Base-by-base conservation (phyloP, 2,888 invertebrate genomes). In the Colostygia pectinataria region DNA sequence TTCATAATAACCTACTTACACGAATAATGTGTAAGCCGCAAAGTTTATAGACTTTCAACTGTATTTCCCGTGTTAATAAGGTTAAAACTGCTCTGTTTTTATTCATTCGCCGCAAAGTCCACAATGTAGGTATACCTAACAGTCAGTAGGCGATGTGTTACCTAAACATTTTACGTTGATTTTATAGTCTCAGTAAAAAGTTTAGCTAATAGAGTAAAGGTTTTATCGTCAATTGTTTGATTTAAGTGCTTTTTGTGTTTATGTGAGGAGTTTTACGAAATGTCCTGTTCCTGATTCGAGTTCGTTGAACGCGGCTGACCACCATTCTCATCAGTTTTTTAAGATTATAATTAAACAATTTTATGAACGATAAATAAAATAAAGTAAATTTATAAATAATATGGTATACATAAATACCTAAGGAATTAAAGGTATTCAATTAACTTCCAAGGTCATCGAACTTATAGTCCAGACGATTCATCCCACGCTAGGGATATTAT, bases 131-230 rank as follows among this genome's bases (percentile, higher is more conserved):
- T 32, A 2, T n/a, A 18, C 10, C 0, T 2, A 43, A 13, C 15
- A 49, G 39, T 45, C 9, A 31, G 31, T 23, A 32, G n/a, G 34
- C 18, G 45, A 51, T 40, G 40, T 39, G 50, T 46, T 27, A 48
- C 43, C 32, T 39, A 29, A 51, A 44, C 38, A 46, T 57, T 57
- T 59, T 48, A 61, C 36, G 40, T 18, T 32, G 7, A 6, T 56
- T 61, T 61, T 61, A 61, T 50, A 46, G 27, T 6, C 20, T 25
- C 47, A 14, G 31, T 53, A 44, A 56, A 56, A 61, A 52, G 50
- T 53, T 51, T 36, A 40, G 42, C 43, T 13, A 31, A 50, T 36
- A 12, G 33, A 50, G 53, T 51, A 55, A 53, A 49, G 55, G 40
- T 46, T 57, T 57, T 47, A 53, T 29, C 29, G 40, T 25, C 27